phyloP scores from a whole-genome alignment of 2,888 invertebrate species.

The Hoplodrina ambigua region DNA sequence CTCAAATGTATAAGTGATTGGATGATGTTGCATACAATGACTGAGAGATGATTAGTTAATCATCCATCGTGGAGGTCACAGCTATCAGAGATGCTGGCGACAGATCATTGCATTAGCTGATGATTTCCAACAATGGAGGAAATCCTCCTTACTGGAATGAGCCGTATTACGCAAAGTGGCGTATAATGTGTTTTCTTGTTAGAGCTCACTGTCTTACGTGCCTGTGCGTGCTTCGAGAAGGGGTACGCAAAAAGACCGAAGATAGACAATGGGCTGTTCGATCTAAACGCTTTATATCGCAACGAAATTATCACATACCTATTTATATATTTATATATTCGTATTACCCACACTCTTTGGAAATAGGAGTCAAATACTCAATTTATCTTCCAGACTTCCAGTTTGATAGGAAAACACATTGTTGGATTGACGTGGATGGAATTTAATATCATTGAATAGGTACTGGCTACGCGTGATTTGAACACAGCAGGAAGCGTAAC shows the following conservation, averaged over 20 bases:
- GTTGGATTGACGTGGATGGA: slow-evolving; percentile 33
- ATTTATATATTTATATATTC: background rate
- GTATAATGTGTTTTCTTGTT: slow-evolving; percentile 28
- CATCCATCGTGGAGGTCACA: slow-evolving; percentile 50
- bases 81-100: slow-evolving; percentile 45
- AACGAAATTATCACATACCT: slow-evolving; percentile 9
- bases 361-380: slow-evolving; percentile 11
- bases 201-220: background rate
- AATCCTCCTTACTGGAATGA: slow-evolving; percentile 78
- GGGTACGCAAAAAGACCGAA: background rate
- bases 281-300: background rate
- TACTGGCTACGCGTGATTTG: background rate
- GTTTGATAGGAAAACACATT: slow-evolving; percentile 30
- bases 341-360: background rate
- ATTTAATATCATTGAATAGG: slow-evolving; percentile 14
- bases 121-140: slow-evolving; percentile 71
- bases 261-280: background rate
- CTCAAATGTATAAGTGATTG: slow-evolving; percentile 27
- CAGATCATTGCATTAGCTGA: slow-evolving; percentile 54
- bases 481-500: slow-evolving; percentile 1
- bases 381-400: slow-evolving; percentile 21
- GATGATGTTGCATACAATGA: slow-evolving; percentile 18
- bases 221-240: background rate
- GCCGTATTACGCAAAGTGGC: slow-evolving; percentile 58
- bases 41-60: slow-evolving; percentile 40